Evolutionary conservation across 2,113 vertebrate species (phyloP), one percentile per base, ranked within the genome.

Genomic region (Chloropsis hardwickii): DNA sequence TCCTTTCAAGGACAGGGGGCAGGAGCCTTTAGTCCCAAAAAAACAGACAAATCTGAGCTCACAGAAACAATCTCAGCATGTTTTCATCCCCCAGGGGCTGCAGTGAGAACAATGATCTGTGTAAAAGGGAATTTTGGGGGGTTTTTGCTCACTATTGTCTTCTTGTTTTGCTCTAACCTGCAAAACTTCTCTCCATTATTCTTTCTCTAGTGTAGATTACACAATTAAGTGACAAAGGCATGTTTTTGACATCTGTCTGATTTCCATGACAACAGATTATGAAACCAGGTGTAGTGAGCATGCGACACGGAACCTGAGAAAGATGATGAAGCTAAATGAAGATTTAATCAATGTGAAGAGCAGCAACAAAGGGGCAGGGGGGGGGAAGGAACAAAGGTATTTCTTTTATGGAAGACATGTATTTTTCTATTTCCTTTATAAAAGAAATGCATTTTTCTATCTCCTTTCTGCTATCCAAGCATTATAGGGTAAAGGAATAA

Each of bases 251-350:
- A 95, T 95, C 91, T 97, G 73, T 96, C 86, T 97, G 89, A 97
- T 98, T 98, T 97, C 96, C 96, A 93, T 97, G 97, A 97, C 97
- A 97, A 95, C 97, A 98, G 93, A 95, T 94, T 92, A 96, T 64
- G 90, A 91, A 94, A 94, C 80, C 94, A 96, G 83, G 66, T 94
- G 81, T 77, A 80, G 77, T 25, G 70, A 96, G 88, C 94, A 80
- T 50, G 81, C 24, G 78, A 94, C 66, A 87, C 0, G 3, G 85
- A 94, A 85, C 87, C 73, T 60, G 91, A 88, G 90, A n/a, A 88
- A 94, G 91, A 90, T 6, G 21, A 76, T 48, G 86, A 71, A 81
- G 82, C 77, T 70, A 92, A 94, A 97, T 94, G 94, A 90, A 81
- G 91, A 87, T 94, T 87, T 94, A 91, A 93, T 89, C 92, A 94